Evolutionary conservation across 2,797 vertebrate species (phyloP), one percentile per base, ranked within the genome.

Genomic region (Thamnophis elegans): DNA sequence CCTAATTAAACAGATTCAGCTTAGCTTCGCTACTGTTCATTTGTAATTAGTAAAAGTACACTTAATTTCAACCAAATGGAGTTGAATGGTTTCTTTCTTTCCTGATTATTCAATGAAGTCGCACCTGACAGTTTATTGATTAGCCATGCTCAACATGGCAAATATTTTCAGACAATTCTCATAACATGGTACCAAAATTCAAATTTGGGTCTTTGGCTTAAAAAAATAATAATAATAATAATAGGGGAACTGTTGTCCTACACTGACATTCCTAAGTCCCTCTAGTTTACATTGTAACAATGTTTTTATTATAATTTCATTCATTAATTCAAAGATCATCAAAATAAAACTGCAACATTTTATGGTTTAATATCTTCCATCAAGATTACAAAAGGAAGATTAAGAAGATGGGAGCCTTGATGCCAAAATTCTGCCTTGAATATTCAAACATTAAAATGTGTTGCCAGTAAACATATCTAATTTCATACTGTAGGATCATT

Each of bases 391-490:
- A 47, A 82, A 82, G 36, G 36, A 82, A 82, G 73, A 82, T 82
- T 82, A 82, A 47, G 18, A 18, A 82, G 20, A 18, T 82, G 20
- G 73, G 73, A 47, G 36, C 42, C 42, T 42, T 42, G 42, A 42
- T 36, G 73, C 22, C 18, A 47, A 82, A 18, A 22, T 11, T 4
- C 73, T 25, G 36, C 22, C 9, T 47, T 82, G 73, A 82, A 82
- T 25, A 2, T 82, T 22, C 36, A 82, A 82, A 82, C 36, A 82
- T 82, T 60, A 1, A 6, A 47, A 89, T 0, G 0, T 32, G 85
- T 95, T 47, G 65, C 90, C 5, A 93, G 73, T 91, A 93, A 92
- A 92, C 91, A 85, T 78, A 36, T 87, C 11, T 90, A 60, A 55
- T 90, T 25, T 92, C 47, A 92, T 13, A 90, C 0, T 0, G n/a